Conservation (phyloP, 2,797 vertebrate genomes). For the Rallus crepitans region DNA sequence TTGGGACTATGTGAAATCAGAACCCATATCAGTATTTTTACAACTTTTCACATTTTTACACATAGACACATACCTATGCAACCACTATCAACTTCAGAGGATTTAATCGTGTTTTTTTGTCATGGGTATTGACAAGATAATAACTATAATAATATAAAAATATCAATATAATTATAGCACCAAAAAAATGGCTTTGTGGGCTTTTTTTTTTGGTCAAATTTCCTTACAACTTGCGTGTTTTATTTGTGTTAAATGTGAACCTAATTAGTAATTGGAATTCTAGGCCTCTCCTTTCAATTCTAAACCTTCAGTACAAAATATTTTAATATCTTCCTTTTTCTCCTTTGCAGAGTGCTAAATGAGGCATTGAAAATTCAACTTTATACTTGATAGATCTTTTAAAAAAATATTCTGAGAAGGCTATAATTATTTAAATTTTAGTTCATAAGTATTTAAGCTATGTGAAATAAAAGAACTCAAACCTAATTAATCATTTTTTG, state of each 20-base stretch:
- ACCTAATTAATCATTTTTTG: slow-evolving; percentile 58
- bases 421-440: slow-evolving; percentile 74
- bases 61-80: neutral
- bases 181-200: neutral
- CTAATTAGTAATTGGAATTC: slow-evolving; percentile 62
- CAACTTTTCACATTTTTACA: slow-evolving; percentile 6
- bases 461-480: neutral
- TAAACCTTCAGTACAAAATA: slow-evolving; percentile 65
- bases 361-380: slow-evolving; percentile 57
- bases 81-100: neutral
- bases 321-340: slow-evolving; percentile 55
- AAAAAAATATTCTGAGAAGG: slow-evolving; percentile 43
- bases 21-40: slow-evolving; percentile 50
- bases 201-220: slow-evolving; percentile 16
- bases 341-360: slow-evolving; percentile 49
- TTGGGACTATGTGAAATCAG: neutral
- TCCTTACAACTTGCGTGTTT: slow-evolving; percentile 30
- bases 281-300: slow-evolving; percentile 44
- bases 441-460: slow-evolving; percentile 57
- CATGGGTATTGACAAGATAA: slow-evolving; percentile 55
- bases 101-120: slow-evolving; percentile 12
- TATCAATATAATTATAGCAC: slow-evolving; percentile 44
- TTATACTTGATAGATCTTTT: slow-evolving; percentile 32
- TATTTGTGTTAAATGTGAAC: slow-evolving; percentile 57
- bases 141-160: slow-evolving; percentile 55